A percentile compares a stretch with the other conserved stretches of the same genome.
Conservation (phyloP, 2,888 invertebrate genomes). For the Pharmacophagus antenor region DNA sequence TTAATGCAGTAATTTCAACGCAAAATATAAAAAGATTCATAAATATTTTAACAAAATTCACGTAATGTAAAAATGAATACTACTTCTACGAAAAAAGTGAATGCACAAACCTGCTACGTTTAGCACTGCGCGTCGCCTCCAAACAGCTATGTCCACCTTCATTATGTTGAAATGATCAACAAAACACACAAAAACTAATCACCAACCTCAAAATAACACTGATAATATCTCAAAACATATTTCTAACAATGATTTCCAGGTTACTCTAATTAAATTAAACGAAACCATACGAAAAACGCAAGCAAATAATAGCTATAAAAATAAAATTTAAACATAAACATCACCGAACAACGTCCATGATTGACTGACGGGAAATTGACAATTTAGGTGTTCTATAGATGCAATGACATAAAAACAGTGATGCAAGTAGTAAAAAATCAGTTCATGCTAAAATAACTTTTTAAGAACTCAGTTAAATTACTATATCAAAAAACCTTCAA, state of each 20-base stretch:
- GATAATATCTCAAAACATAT: slow-evolving; percentile 49
- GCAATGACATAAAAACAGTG: not conserved
- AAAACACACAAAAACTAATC: slow-evolving; percentile 52
- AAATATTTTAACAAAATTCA: not conserved
- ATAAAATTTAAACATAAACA: slow-evolving; percentile 50
- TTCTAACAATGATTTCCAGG: slow-evolving; percentile 39
- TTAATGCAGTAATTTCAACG: not conserved
- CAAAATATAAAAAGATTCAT: not conserved
- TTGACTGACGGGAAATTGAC: slow-evolving; percentile 39
- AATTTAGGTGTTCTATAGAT: not conserved
- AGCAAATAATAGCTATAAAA: slow-evolving; percentile 50
- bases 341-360: slow-evolving; percentile 49
- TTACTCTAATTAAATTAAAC: slow-evolving; percentile 43
- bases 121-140: slow-evolving; percentile 64
- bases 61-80: not conserved
- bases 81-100: slow-evolving; percentile 30
- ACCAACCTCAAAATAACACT: slow-evolving; percentile 45
- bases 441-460: too few species aligned
- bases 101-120: slow-evolving; percentile 67
- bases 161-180: slow-evolving; percentile 66
- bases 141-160: slow-evolving; percentile 63
- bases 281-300: slow-evolving; percentile 52
- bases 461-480: too few species aligned
- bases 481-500: too few species aligned
- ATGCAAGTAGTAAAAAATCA: not conserved